phyloP scores from a whole-genome alignment of 2,113 vertebrate species.

The Archilochus colubris region DNA sequence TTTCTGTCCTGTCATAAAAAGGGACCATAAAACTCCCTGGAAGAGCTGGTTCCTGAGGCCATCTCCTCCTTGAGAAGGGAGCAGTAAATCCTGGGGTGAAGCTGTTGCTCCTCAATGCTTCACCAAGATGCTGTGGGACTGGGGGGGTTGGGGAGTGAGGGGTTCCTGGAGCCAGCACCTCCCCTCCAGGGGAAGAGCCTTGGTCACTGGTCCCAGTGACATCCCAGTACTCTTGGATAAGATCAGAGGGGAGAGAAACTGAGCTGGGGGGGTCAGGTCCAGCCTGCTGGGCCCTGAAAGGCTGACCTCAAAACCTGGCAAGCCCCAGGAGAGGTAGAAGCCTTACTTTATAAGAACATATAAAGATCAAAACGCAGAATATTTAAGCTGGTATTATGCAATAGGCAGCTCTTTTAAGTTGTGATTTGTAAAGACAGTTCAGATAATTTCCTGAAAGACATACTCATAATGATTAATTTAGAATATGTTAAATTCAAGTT shows the following conservation, averaged over 20 bases:
- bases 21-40: background rate
- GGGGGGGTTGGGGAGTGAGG: too few species aligned
- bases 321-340: background rate
- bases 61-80: fast-evolving
- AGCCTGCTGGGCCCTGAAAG: too few species aligned
- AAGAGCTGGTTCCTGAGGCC: background rate
- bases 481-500: slow-evolving; percentile 63
- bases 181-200: too few species aligned
- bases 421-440: slow-evolving; percentile 46
- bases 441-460: slow-evolving; percentile 46
- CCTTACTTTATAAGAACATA: background rate
- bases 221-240: too few species aligned
- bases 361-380: background rate
- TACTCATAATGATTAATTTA: slow-evolving; percentile 56
- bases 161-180: too few species aligned
- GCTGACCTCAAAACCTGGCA: background rate
- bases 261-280: background rate
- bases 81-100: background rate
- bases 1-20: background rate
- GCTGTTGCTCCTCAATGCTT: background rate
- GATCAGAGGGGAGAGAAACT: fast-evolving
- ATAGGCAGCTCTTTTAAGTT: slow-evolving; percentile 12
- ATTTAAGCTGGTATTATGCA: slow-evolving; percentile 21
- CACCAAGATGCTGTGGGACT: background rate
- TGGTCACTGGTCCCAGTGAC: too few species aligned